These are phyloP conservation scores for Channa striata DNA, from an alignment of 2,797 vertebrate genomes.

Conservation along the genomic window DNA sequence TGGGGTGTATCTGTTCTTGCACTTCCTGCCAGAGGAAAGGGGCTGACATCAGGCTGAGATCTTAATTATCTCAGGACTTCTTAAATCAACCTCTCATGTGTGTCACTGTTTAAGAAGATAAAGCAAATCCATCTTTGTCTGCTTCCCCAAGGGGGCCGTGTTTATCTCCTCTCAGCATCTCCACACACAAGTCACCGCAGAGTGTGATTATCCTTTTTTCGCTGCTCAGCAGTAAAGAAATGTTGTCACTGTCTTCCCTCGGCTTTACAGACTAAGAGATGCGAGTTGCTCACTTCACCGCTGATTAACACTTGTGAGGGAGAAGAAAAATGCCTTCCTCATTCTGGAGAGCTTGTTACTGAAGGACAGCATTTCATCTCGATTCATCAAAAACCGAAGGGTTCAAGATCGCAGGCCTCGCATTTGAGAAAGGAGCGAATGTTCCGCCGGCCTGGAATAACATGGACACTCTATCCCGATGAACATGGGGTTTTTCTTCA, in stretches of 20 bases:
- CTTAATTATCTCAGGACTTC: conserved; percentile 60
- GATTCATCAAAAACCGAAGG: conserved; percentile 10
- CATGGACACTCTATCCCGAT: conserved; percentile 10
- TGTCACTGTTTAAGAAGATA: conserved; percentile 55
- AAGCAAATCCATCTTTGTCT: conserved; percentile 62
- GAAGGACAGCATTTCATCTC: conserved; percentile 15
- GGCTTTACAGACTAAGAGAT: neutral
- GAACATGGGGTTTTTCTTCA: conserved; percentile 6
- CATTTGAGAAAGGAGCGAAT: conserved; percentile 6
- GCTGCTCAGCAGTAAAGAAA: conserved; percentile 46
- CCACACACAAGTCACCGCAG: conserved; percentile 39
- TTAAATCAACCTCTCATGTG: conserved; percentile 57
- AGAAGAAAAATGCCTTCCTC: neutral
- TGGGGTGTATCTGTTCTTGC: neutral
- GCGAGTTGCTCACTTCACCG: conserved; percentile 32
- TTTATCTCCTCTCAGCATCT: conserved; percentile 68
- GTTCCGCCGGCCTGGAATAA: conserved; percentile 7
- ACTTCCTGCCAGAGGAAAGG: neutral
- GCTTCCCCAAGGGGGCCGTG: conserved; percentile 28
- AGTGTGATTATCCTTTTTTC: conserved; percentile 54
- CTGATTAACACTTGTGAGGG: conserved; percentile 50
- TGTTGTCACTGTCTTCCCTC: conserved; percentile 8
- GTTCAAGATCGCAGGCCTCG: conserved; percentile 31
- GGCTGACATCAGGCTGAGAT: conserved; percentile 31
- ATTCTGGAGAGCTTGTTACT: conserved; percentile 29